phyloP scores from a whole-genome alignment of 2,888 invertebrate genomes.

The Philereme transversata region DNA sequence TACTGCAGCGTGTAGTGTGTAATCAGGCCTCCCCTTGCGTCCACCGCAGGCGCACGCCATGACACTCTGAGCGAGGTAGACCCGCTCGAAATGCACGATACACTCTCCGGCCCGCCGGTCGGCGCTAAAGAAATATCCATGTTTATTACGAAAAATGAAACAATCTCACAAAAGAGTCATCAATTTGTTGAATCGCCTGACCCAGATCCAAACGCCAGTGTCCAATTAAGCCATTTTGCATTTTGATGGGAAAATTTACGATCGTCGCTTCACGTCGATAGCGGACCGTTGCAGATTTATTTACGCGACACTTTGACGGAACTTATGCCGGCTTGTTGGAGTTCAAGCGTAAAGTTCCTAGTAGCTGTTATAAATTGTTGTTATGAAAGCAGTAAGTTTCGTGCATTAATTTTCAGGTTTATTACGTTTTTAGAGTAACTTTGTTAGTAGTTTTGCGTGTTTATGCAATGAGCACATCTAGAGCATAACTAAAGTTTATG shows the following conservation, averaged over 20 bases:
- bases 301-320: slow-evolving; percentile 57
- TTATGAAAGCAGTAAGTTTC: slow-evolving; percentile 30
- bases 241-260: slow-evolving; percentile 82
- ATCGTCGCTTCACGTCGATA: slow-evolving; percentile 68
- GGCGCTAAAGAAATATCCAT: slow-evolving; percentile 82
- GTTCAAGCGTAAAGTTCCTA: slow-evolving; percentile 22
- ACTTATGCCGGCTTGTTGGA: slow-evolving; percentile 42
- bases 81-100: slow-evolving; percentile 88
- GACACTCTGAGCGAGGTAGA: slow-evolving; percentile 90
- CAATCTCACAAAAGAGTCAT: slow-evolving; percentile 71
- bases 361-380: slow-evolving; percentile 33
- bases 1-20: slow-evolving; percentile 78
- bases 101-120: slow-evolving; percentile 88
- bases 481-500: slow-evolving; percentile 17
- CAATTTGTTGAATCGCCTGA: slow-evolving; percentile 78
- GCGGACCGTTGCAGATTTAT: slow-evolving; percentile 62
- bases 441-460: slow-evolving; percentile 26
- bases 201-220: slow-evolving; percentile 79
- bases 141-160: slow-evolving; percentile 51
- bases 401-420: slow-evolving; percentile 31
- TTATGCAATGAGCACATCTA: slow-evolving; percentile 14
- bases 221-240: slow-evolving; percentile 83
- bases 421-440: slow-evolving; percentile 22
- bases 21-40: slow-evolving; percentile 87
- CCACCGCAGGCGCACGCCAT: slow-evolving; percentile 88